Evolutionary conservation across 2,888 invertebrate species (phyloP).

Genomic region (Adela reaumurella): DNA sequence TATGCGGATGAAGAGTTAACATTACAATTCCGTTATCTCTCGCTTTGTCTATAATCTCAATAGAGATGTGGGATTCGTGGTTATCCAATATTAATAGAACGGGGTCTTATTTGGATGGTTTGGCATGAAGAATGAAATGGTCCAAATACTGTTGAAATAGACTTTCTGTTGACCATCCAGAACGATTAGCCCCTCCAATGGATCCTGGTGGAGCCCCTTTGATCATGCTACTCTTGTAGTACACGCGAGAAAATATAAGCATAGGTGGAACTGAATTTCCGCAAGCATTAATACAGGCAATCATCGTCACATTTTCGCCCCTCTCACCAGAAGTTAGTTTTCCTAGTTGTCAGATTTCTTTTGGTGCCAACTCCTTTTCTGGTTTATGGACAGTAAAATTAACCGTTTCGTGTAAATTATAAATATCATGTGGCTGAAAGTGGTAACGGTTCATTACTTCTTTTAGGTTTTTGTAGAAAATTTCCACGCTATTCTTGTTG

Average conservation of each 20-base stretch:
- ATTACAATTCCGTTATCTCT: conserved; percentile 1
- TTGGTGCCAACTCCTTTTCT: conserved; percentile 12
- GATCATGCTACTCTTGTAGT: conserved; percentile 12
- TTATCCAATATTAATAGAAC: neutral
- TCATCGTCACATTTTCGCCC: conserved; percentile 11
- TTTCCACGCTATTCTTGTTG: conserved; percentile 13
- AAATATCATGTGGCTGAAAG: conserved; percentile 13
- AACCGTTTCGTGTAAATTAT: conserved; percentile 16
- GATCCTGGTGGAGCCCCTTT: conserved; percentile 9
- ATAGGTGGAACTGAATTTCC: conserved; percentile 13
- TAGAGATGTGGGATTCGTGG: conserved; percentile 1
- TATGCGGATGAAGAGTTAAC: neutral
- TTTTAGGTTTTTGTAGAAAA: conserved; percentile 12
- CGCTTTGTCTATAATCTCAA: conserved; percentile 2
- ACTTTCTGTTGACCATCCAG: neutral
- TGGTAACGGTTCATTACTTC: conserved; percentile 10
- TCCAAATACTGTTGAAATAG: neutral
- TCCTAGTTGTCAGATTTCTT: conserved; percentile 11
- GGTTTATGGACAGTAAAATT: conserved; percentile 13
- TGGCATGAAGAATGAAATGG: neutral
- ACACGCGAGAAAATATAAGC: conserved; percentile 12
- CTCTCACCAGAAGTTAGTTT: conserved; percentile 14
- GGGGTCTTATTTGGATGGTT: neutral
- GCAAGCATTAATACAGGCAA: conserved; percentile 9
- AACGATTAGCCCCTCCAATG: neutral